Evolutionary conservation across 2,888 invertebrate species (phyloP), one percentile per base, ranked within the genome.

Genomic region (Homarus gammarus): DNA sequence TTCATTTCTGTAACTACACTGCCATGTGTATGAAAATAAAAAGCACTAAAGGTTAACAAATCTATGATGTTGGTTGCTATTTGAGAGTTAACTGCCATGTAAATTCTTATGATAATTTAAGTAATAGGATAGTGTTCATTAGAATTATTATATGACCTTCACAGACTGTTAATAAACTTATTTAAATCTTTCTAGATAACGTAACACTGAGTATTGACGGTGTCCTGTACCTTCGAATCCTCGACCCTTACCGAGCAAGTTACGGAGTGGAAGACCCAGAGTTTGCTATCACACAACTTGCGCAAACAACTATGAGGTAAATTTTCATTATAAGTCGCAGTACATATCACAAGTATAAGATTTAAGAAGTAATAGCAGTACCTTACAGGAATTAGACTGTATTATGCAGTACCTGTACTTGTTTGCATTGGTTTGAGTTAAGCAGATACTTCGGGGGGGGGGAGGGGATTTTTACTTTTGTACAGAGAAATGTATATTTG

Each of bases 241-340:
- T 97, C 89, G 97, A 99, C 94, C 97, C 99, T 0, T 99, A 98
- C 94, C 96, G 97, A 94, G 97, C 97, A 94, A 98, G 99, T 92
- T 99, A 99, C 94, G 99, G 99, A 36, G 99, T 99, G 15, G 99
- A 99, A 94, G 99, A 99, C 95, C 98, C 99, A 0, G 99, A 99
- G 94, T 99, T 99, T 95, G 99, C 99, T 0, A 98, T 99, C 91
- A 99, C 99, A 0, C 99, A 99, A 94, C 94, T 99, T 75, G 99
- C 99, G 1, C 99, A 99, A 95, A 99, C 99, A 0, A 99, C 99
- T 0, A 99, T 99, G 99, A 96, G 99, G 94, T 94, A 92, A 87
- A 90, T 22, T 70, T 15, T 31, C 15, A 3, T 5, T 49, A 10
- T 64, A 33, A n/a, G 18, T 0, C 0, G n/a, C n/a, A n/a, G n/a